Conservation (phyloP, 2,888 invertebrate genomes). For the Aphodius sticticus region DNA sequence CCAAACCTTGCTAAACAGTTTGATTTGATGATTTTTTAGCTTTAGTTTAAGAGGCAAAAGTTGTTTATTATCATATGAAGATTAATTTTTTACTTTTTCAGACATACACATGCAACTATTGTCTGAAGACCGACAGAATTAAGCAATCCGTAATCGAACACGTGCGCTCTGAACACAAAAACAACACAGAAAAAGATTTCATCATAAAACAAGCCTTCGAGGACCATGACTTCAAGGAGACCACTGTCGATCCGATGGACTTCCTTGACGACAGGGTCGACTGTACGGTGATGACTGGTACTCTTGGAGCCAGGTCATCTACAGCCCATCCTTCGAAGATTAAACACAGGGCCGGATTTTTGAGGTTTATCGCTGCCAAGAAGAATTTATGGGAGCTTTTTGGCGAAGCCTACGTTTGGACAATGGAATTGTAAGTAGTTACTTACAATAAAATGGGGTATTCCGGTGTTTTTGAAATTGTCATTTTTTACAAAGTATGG, state of each 20-base stretch:
- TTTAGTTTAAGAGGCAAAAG: too few relatives aligned
- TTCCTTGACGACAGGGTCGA: not conserved
- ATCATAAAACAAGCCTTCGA: conserved; percentile 32
- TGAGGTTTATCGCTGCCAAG: not conserved
- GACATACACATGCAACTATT: conserved; percentile 53
- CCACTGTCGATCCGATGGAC: conserved; percentile 14
- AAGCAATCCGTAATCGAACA: conserved; percentile 48
- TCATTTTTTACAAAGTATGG: too few relatives aligned
- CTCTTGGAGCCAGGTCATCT: not conserved
- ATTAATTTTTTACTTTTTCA: conserved; percentile 40
- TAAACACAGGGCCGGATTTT: conserved; percentile 12
- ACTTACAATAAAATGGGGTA: too few relatives aligned
- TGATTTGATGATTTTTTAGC: too few relatives aligned
- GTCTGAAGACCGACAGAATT: conserved; percentile 46
- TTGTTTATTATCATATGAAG: too few relatives aligned
- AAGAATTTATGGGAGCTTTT: conserved; percentile 17
- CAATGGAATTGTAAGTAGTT: conserved; percentile 53
- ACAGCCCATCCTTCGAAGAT: not conserved
- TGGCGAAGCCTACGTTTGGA: conserved; percentile 49
- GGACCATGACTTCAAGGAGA: conserved; percentile 29
- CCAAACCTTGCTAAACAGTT: too few relatives aligned
- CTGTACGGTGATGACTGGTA: not conserved
- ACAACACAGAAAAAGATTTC: conserved; percentile 41
- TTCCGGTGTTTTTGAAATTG: too few relatives aligned
- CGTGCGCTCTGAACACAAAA: conserved; percentile 37